Evolutionary conservation across 2,113 vertebrate species (phyloP).

Genomic region (Urocitellus parryii): DNA sequence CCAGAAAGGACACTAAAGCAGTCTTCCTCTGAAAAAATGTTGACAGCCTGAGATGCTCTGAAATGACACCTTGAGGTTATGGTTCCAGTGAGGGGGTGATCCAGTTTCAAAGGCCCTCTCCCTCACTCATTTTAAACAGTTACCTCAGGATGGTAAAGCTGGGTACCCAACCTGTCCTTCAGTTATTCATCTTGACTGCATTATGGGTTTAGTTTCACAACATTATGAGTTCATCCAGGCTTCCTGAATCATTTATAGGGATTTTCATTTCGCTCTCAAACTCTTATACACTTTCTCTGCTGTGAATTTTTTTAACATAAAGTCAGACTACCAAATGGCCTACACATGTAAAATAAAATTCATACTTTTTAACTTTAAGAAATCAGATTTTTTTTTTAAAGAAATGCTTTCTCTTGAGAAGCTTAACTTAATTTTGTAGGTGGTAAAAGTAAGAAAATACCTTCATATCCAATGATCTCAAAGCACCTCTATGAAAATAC

Average conservation of each 20-base stretch:
- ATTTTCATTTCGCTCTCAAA: constrained; percentile 75
- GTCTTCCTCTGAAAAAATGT: constrained; percentile 27
- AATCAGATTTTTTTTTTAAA: background rate
- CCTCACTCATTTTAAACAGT: constrained; percentile 37
- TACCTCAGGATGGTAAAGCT: constrained; percentile 56
- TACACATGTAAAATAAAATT: constrained; percentile 60
- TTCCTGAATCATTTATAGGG: constrained; percentile 82
- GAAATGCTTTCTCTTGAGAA: constrained; percentile 55
- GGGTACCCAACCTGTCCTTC: constrained; percentile 30
- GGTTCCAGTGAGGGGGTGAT: background rate
- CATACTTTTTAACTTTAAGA: constrained; percentile 48
- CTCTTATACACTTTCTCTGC: constrained; percentile 55
- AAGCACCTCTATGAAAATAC: constrained; percentile 72
- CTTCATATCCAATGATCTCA: constrained; percentile 72
- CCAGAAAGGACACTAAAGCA: background rate
- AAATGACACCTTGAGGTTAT: constrained; percentile 32
- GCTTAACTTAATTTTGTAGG: constrained; percentile 71
- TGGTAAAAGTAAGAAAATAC: constrained; percentile 60
- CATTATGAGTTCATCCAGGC: constrained; percentile 77
- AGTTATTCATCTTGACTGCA: constrained; percentile 79
- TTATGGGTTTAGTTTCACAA: constrained; percentile 83
- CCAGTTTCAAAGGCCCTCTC: background rate
- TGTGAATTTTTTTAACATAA: constrained; percentile 47
- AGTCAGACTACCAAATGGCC: constrained; percentile 49
- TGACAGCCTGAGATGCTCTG: background rate